These are phyloP conservation scores for Odocoileus virginianus DNA, from an alignment of 2,113 vertebrate species.

Conservation along the genomic window DNA sequence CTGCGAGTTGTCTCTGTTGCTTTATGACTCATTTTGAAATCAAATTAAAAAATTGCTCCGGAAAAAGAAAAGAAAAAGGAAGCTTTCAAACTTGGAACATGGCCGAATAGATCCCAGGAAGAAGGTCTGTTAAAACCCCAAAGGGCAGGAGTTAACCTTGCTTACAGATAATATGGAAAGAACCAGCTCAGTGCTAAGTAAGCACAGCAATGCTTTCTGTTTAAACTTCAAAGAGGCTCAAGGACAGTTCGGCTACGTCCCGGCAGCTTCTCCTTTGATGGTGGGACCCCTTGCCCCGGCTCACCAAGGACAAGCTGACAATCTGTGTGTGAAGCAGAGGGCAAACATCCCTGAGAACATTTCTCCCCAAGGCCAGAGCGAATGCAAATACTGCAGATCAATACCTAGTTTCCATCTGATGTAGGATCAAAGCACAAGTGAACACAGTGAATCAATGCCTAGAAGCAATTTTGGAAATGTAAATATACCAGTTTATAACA, in stretches of 20 bases:
- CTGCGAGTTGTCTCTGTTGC: background rate
- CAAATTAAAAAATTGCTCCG: background rate
- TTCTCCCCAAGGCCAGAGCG: background rate
- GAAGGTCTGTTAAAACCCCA: background rate
- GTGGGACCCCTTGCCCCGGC: background rate
- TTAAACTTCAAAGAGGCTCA: constrained; percentile 53
- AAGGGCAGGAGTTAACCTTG: background rate
- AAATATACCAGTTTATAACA: background rate
- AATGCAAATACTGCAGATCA: constrained; percentile 19
- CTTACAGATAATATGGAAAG: background rate
- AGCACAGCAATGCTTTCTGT: background rate
- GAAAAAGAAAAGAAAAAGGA: background rate
- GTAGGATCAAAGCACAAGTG: constrained; percentile 34
- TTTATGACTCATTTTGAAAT: background rate
- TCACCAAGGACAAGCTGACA: constrained; percentile 19
- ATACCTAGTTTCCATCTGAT: background rate
- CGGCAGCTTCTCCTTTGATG: constrained; percentile 36
- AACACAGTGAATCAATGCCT: background rate
- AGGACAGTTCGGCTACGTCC: constrained; percentile 10
- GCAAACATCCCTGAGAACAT: constrained; percentile 16
- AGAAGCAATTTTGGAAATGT: background rate
- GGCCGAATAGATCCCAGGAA: background rate
- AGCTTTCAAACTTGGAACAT: background rate
- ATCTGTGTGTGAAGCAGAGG: background rate
- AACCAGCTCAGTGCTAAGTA: background rate